phyloP scores from a whole-genome alignment of 2,888 invertebrate genomes.

The Ctena decussata region DNA sequence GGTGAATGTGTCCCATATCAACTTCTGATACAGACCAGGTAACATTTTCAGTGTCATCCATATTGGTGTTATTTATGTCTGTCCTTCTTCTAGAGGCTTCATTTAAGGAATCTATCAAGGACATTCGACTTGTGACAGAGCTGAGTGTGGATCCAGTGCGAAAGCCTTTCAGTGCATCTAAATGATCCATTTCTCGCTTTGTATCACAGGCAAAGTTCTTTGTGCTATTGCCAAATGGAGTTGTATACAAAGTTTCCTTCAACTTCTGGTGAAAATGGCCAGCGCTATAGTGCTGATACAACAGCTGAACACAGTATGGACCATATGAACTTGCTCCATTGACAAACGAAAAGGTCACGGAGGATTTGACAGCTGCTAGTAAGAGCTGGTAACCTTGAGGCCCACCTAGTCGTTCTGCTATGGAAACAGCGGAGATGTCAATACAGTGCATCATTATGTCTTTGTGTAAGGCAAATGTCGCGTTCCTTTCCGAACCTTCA shows the following conservation, averaged over 20 bases:
- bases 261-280: not conserved
- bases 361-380: conserved; percentile 26
- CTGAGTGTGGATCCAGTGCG: too few relatives aligned
- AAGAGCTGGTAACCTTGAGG: not conserved
- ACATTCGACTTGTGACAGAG: conserved; percentile 44
- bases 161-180: too few relatives aligned
- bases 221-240: not conserved
- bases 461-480: conserved; percentile 32
- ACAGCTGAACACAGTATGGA: conserved; percentile 12
- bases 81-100: not conserved
- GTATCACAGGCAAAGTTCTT: conserved; percentile 25
- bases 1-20: not conserved
- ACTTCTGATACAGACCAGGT: conserved; percentile 16
- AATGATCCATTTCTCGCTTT: conserved; percentile 35
- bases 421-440: conserved; percentile 17
- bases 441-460: conserved; percentile 44
- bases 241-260: conserved; percentile 3
- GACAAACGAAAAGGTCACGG: conserved; percentile 28
- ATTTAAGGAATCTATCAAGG: conserved; percentile 41
- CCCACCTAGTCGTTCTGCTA: conserved; percentile 24
- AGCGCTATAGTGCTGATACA: not conserved
- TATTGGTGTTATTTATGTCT: not conserved
- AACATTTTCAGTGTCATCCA: not conserved
- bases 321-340: conserved; percentile 30
- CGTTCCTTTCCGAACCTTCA: conserved; percentile 14